Conservation (phyloP, 1,140 invertebrate genomes). For the Drosophila pachea region DNA sequence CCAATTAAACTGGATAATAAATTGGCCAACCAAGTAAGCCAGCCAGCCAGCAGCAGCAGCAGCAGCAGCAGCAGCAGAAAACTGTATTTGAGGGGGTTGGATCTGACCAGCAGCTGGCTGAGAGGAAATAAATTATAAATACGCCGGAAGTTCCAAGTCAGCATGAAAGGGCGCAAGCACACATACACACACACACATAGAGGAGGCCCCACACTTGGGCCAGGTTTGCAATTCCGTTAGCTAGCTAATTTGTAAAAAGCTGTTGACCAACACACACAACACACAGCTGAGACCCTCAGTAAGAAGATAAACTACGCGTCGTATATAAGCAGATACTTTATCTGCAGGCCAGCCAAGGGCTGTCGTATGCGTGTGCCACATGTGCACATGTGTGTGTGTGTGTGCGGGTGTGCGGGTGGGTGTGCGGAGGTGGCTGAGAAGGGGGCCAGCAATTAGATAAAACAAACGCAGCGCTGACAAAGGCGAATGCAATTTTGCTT, state of each 20-base stretch:
- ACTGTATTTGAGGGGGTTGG: slow-evolving; percentile 24
- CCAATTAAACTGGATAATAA: slow-evolving; percentile 78
- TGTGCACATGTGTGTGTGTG: background rate
- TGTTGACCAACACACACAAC: slow-evolving; percentile 65
- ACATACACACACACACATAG: slow-evolving; percentile 23
- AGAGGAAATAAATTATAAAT: slow-evolving; percentile 77
- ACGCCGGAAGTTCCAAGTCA: slow-evolving; percentile 75
- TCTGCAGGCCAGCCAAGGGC: slow-evolving; percentile 57
- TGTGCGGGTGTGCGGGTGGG: slow-evolving; percentile 2
- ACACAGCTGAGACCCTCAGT: slow-evolving; percentile 60
- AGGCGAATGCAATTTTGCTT: slow-evolving; percentile 74
- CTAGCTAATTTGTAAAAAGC: slow-evolving; percentile 76
- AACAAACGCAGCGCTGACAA: slow-evolving; percentile 76
- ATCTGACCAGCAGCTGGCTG: slow-evolving; percentile 59
- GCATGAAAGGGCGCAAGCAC: slow-evolving; percentile 68
- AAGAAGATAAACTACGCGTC: slow-evolving; percentile 73
- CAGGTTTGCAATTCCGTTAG: slow-evolving; percentile 74
- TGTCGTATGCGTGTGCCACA: slow-evolving; percentile 20
- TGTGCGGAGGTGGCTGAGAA: background rate
- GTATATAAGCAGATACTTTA: slow-evolving; percentile 71
- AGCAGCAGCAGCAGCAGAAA: slow-evolving; percentile 13
- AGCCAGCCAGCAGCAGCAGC: background rate
- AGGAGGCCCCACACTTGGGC: slow-evolving; percentile 24
- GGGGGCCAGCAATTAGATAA: slow-evolving; percentile 69
- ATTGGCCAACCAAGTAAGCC: slow-evolving; percentile 53